Base-by-base conservation (phyloP, 2,888 invertebrate genomes). In the Lasioglossum villosulum region DNA sequence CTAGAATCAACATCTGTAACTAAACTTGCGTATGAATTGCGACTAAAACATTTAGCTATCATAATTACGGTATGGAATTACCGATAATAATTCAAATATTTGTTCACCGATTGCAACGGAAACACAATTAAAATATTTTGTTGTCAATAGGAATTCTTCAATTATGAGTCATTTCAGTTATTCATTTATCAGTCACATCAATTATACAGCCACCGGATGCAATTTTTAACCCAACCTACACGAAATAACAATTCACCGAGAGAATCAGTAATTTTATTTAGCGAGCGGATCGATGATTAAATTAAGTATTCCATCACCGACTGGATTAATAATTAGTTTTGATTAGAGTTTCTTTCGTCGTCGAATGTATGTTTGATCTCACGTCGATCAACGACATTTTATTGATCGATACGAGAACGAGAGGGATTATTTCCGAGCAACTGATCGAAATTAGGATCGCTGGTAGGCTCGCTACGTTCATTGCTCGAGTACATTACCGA, bases 371-470 rank as follows among this genome's bases (percentile, higher is more conserved):
- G 23, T 52, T 52, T 23, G 23, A 52, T 34, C 19, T 30, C 34
- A 1, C 30, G 30, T 8, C 2, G 27, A 66, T 30, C 66, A 6
- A 34, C 34, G 34, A 59, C 19, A 19, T 66, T 30, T 30, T 34
- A 30, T 34, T 19, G 30, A 66, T 30, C 16, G 59, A 59, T 14
- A 0, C 3, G 14, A 19, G 30, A 19, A 66, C 2, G 30, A 19
- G 19, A 66, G 16, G 66, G 34, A 23, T n/a, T 52, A 66, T 30
- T 34, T 66, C 16, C 34, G 19, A 10, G 42, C 12, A 37, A 34
- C 23, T 34, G 52, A 73, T 73, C 48, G 19, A 12, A 52, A 76
- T 76, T 66, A 34, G 45, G 14, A 75, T 76, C 37, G 42, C 68
- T n/a, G 37, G 4, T 68, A 14, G 42, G 16, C 45, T 66, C 23